Base-by-base conservation (phyloP, 2,113 vertebrate species). In the Oenanthe melanoleuca region DNA sequence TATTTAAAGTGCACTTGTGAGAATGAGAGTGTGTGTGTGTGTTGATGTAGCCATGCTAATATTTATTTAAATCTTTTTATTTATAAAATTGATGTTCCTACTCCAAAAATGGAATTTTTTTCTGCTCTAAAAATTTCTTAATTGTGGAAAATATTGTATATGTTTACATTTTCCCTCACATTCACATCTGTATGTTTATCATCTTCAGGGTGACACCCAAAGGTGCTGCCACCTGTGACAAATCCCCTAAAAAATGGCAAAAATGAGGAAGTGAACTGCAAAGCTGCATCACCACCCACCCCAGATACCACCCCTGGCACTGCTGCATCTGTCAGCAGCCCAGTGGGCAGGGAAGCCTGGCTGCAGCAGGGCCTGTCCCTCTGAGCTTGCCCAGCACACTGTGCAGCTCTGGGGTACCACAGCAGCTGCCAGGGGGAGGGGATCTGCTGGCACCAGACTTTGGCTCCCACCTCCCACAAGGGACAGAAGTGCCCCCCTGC, bases 61-160 rank as follows among this genome's bases (percentile, higher is more conserved):
- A 93, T 96, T 97, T 94, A 96, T 94, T 92, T 91, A 69, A 95
- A 86, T 91, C 70, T 92, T 94, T 89, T 92, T 97, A 95, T 96
- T 96, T 96, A 95, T 88, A 95, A 95, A 95, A 96, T 94, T 93
- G 61, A 93, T 97, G 88, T 74, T 67, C 52, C 69, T 96, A 87
- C 0, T 16, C 96, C 96, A 96, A 96, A 97, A 97, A 97, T 97
- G 94, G 97, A 95, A 88, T 37, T 74, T 94, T 89, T 91, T 93
- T 84, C 64, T 92, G 50, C 79, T 81, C 78, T 73, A 81, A 97
- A 96, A 73, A 81, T 60, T 66, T 50, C 88, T 70, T 52, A 95
- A 95, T 96, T 91, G 47, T 5, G 22, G 87, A 70, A 82, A 92
- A 89, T 59, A 70, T 72, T 89, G 82, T 93, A 55, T 79, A 47